A percentile compares a stretch with the other conserved stretches of the same genome.
Conservation (phyloP, 2,113 vertebrate species). For the Bufo gargarizans region DNA sequence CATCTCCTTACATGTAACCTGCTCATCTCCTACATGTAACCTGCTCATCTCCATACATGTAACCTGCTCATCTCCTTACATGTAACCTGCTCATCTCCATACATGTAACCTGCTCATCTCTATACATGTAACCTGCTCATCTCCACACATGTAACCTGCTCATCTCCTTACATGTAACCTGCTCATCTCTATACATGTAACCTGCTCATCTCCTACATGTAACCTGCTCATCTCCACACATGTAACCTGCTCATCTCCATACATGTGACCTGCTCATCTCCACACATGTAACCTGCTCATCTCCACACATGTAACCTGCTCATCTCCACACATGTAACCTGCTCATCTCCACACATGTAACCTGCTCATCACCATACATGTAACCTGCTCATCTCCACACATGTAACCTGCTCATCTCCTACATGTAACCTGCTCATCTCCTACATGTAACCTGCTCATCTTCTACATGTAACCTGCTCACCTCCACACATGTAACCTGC, state of each 20-base stretch:
- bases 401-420: no score
- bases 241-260: background rate
- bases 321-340: background rate
- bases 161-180: no score
- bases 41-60: background rate
- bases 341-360: background rate
- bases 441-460: background rate
- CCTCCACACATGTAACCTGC: background rate
- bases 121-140: background rate
- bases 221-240: background rate
- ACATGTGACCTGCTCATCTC: background rate
- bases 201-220: background rate
- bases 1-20: background rate
- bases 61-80: background rate
- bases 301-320: background rate
- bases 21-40: background rate
- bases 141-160: no score
- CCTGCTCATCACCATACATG: background rate
- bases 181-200: background rate
- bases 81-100: background rate
- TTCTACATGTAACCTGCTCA: background rate
- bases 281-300: background rate
- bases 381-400: background rate
- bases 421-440: no score
- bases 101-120: background rate